Conservation (phyloP, 1,140 invertebrate genomes). For the Globodera rostochiensis region DNA sequence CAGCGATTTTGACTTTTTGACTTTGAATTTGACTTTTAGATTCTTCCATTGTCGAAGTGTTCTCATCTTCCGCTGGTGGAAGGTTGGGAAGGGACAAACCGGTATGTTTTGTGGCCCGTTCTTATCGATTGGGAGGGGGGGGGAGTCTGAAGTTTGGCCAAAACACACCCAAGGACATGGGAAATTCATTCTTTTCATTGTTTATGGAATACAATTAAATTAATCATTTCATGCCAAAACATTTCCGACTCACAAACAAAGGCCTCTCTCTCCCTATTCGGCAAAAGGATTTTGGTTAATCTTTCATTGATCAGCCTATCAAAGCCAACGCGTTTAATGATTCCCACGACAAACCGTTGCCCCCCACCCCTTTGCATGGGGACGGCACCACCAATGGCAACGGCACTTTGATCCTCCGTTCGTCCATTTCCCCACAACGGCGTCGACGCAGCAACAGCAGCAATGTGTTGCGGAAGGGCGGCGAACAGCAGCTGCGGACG, state of each 20-base stretch:
- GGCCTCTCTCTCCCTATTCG: neutral
- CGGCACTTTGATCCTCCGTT: constrained; percentile 42
- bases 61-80: neutral
- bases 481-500: constrained; percentile 17
- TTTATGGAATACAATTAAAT: too few species aligned
- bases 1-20: neutral
- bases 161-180: too few species aligned
- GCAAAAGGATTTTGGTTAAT: constrained; percentile 12
- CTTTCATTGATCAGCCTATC: neutral
- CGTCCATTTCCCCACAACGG: constrained; percentile 33
- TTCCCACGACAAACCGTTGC: constrained; percentile 81
- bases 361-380: constrained; percentile 77
- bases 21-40: constrained; percentile 3
- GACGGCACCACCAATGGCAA: constrained; percentile 67
- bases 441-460: constrained; percentile 41
- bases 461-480: constrained; percentile 21
- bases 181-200: too few species aligned
- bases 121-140: too few species aligned
- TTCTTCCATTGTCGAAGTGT: constrained; percentile 21
- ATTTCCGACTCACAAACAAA: too few species aligned
- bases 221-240: too few species aligned
- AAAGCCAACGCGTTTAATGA: constrained; percentile 37
- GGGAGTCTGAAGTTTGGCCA: too few species aligned
- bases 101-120: too few species aligned
- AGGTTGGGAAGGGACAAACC: neutral